These are phyloP conservation scores for Rotaria sp. DNA, from an alignment of 2,888 invertebrate genomes.

Conservation along the genomic window DNA sequence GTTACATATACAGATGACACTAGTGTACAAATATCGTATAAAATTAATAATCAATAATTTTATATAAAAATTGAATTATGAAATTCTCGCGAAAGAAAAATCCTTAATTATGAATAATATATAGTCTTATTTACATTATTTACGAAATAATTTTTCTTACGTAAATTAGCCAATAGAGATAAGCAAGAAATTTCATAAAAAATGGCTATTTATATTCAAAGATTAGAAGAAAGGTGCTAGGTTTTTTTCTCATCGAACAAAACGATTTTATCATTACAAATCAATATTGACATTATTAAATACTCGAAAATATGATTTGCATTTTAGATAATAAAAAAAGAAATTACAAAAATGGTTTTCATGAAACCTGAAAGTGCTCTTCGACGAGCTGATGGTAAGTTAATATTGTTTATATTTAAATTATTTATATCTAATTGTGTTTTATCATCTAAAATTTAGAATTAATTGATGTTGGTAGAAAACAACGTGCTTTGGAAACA, in stretches of 20 bases:
- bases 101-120: not conserved
- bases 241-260: not conserved
- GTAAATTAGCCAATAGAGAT: not conserved
- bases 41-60: not conserved
- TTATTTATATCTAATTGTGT: not conserved
- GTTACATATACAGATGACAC: not conserved
- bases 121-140: not conserved
- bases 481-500: conserved; percentile 87
- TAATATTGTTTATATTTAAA: not conserved
- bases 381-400: conserved; percentile 89
- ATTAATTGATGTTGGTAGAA: conserved; percentile 96
- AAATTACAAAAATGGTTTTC: conserved; percentile 31
- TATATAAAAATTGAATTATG: not conserved
- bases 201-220: not conserved
- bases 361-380: conserved; percentile 89
- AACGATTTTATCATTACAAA: not conserved
- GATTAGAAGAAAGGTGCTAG: not conserved
- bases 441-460: conserved; percentile 61
- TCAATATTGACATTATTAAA: not conserved
- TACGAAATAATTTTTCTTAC: not conserved
- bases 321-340: not conserved
- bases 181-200: not conserved
- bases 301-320: not conserved
- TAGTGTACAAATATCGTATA: not conserved
- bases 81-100: not conserved